phyloP scores from a whole-genome alignment of 1,140 invertebrate species.

The Cotesia chilonis region DNA sequence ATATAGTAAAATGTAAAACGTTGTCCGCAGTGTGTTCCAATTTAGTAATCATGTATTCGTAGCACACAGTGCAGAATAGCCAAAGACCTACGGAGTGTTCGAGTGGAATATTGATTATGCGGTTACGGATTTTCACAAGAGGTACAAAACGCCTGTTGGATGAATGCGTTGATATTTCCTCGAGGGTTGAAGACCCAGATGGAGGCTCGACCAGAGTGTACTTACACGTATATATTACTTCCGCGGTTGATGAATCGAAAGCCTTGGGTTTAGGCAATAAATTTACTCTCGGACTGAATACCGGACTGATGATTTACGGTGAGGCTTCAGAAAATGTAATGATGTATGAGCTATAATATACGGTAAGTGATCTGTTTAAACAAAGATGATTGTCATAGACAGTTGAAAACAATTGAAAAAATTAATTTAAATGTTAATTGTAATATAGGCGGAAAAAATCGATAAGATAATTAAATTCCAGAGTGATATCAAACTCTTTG shows the following conservation, averaged over 20 bases:
- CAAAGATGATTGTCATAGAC: constrained; percentile 14
- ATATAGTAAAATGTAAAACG: neutral
- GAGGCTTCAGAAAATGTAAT: constrained; percentile 49
- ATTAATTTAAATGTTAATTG: neutral
- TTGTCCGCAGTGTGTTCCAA: constrained; percentile 12
- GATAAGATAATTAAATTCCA: no score
- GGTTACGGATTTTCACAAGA: constrained; percentile 3
- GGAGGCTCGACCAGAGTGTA: constrained; percentile 19
- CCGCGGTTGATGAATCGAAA: constrained; percentile 52
- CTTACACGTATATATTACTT: neutral
- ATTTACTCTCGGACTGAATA: constrained; percentile 47
- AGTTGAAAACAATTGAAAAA: constrained; percentile 14
- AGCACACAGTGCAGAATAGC: neutral
- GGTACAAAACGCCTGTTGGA: neutral
- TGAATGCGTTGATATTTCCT: constrained; percentile 29
- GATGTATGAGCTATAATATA: constrained; percentile 48
- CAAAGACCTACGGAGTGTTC: neutral
- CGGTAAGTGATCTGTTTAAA: constrained; percentile 2
- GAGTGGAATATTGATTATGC: constrained; percentile 26
- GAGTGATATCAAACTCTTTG: no score
- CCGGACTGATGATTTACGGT: constrained; percentile 49
- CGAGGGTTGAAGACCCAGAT: constrained; percentile 23
- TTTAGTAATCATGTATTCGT: constrained; percentile 25
- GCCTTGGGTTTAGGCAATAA: constrained; percentile 49
- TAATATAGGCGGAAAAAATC: neutral